Evolutionary conservation across 2,113 vertebrate genomes (phyloP).

Genomic region (Trichomycterus rosablanca): DNA sequence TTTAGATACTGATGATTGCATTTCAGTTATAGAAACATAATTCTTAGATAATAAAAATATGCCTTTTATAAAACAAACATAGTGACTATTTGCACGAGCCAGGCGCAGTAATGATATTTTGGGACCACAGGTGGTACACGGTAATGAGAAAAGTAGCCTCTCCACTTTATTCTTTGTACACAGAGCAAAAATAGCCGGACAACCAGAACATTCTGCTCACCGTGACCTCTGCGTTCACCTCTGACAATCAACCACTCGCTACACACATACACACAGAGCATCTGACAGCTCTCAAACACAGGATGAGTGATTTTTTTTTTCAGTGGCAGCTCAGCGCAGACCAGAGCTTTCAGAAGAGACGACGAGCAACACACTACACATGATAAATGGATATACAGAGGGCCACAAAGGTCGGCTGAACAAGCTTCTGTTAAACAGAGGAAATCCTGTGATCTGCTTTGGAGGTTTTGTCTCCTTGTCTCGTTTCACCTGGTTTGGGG

Average conservation of each 20-base stretch:
- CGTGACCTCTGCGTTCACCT: constrained; percentile 95
- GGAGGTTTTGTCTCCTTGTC: constrained; percentile 7
- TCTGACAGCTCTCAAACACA: constrained; percentile 54
- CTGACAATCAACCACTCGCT: constrained; percentile 91
- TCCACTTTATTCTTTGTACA: constrained; percentile 73
- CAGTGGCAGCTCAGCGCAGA: constrained; percentile 61
- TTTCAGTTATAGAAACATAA: too few species aligned
- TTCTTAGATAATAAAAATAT: too few species aligned
- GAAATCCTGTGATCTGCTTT: constrained; percentile 33
- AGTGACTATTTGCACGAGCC: too few species aligned
- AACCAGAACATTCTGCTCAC: constrained; percentile 82
- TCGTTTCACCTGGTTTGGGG: background rate
- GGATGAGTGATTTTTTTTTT: constrained; percentile 72
- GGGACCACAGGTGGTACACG: constrained; percentile 40
- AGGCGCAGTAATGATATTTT: too few species aligned
- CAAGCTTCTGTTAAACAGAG: constrained; percentile 35
- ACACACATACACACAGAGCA: constrained; percentile 53
- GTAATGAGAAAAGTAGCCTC: constrained; percentile 67
- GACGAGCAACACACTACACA: constrained; percentile 36
- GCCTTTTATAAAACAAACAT: too few species aligned
- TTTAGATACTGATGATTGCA: too few species aligned
- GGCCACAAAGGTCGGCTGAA: constrained; percentile 22
- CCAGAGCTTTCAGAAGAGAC: too few species aligned
- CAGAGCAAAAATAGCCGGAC: constrained; percentile 94
- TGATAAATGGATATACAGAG: background rate